Conservation (phyloP, 2,888 invertebrate genomes). For the Eilema depressum region DNA sequence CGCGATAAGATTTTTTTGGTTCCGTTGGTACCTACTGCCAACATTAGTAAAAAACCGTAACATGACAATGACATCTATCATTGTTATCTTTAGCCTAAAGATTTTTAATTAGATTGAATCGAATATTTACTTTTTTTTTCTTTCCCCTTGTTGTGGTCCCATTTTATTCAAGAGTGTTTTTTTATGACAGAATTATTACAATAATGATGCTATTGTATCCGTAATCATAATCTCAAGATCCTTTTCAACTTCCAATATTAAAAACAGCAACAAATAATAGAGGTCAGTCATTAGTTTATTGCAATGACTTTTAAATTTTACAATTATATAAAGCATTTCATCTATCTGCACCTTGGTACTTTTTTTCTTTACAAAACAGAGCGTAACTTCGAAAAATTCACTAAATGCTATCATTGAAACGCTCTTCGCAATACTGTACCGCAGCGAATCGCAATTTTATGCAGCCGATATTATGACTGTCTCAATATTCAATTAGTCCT, state of each 20-base stretch:
- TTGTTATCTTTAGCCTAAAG: background rate
- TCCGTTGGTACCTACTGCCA: too few species aligned
- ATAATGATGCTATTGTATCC: background rate
- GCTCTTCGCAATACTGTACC: slow-evolving; percentile 39
- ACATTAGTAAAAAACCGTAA: background rate
- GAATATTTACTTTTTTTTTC: background rate
- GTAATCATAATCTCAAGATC: slow-evolving; percentile 4
- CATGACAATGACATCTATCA: background rate
- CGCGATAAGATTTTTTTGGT: background rate
- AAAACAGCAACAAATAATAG: background rate
- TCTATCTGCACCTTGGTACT: slow-evolving; percentile 22
- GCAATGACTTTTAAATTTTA: slow-evolving; percentile 9
- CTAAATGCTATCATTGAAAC: slow-evolving; percentile 11
- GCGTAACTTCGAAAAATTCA: slow-evolving; percentile 26
- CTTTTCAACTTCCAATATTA: background rate
- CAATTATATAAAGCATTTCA: slow-evolving; percentile 15
- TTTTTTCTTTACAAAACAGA: slow-evolving; percentile 25
- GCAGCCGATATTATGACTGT: slow-evolving; percentile 50
- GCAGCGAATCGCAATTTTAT: slow-evolving; percentile 46
- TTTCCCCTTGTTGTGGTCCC: too few species aligned
- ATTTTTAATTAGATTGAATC: background rate
- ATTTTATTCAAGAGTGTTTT: background rate
- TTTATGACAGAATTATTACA: background rate
- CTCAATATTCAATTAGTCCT: slow-evolving; percentile 63
- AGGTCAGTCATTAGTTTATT: slow-evolving; percentile 9